These are phyloP conservation scores for Pachliopta kotzebuea DNA, from an alignment of 2,888 invertebrate genomes.

Conservation along the genomic window DNA sequence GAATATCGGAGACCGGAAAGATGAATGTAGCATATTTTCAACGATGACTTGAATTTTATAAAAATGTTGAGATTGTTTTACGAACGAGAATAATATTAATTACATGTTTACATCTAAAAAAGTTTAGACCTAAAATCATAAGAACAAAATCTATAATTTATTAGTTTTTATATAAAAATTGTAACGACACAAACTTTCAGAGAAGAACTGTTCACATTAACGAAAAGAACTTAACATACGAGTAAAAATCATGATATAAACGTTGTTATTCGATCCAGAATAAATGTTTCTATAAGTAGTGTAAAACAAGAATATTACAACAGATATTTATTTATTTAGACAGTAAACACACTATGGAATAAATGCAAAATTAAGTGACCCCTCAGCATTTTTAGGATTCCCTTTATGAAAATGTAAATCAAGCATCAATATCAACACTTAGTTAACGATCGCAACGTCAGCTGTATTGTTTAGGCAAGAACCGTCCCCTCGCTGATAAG, in stretches of 20 bases:
- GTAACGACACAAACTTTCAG: too few relatives aligned
- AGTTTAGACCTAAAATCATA: too few relatives aligned
- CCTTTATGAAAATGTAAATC: slow-evolving; percentile 8
- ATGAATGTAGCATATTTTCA: background rate
- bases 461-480: slow-evolving; percentile 42
- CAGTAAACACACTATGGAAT: background rate
- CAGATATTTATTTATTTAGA: too few relatives aligned
- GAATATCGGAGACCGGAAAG: slow-evolving; percentile 37
- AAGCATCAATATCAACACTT: slow-evolving; percentile 9
- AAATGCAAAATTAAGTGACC: background rate
- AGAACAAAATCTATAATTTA: too few relatives aligned
- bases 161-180: too few relatives aligned
- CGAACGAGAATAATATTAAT: background rate
- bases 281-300: too few relatives aligned
- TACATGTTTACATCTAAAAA: background rate
- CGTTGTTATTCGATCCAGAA: too few relatives aligned
- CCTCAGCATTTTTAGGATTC: background rate
- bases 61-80: background rate
- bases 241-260: too few relatives aligned
- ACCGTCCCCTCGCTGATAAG: slow-evolving; percentile 55
- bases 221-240: too few relatives aligned
- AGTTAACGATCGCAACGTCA: slow-evolving; percentile 35
- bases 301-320: too few relatives aligned
- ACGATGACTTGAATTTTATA: background rate
- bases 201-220: too few relatives aligned